Base-by-base conservation (phyloP, 2,888 invertebrate species). In the Perithous albicinctus region DNA sequence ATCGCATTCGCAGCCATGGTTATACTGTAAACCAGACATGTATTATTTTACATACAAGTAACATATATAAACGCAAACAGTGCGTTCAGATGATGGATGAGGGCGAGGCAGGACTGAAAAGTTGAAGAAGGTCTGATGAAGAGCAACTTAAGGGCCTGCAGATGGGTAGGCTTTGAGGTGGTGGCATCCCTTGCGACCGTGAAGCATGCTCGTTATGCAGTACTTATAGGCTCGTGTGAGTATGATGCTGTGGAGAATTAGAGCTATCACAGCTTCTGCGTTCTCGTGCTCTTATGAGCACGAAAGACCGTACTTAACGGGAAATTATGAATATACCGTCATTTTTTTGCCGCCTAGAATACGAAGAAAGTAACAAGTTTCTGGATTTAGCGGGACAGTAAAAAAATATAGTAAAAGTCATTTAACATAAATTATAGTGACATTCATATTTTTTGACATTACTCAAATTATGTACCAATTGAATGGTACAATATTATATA, bases 171-270 rank as follows among this genome's bases (percentile, higher is more conserved):
- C 41, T 51, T 29, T 26, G 64, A 32, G 54, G 63, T 41, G 46
- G 26, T 26, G 38, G 51, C 38, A 10, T 43, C 29, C n/a, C 8
- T 10, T 38, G 18, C 18, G 54, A n/a, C 15, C 18, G 26, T 41
- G 15, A 51, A 54, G 41, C 23, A 64, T 26, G 26, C 64, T 74
- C 74, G 64, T 74, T 74, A 74, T 51, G 48, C 63, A 74, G 64
- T 29, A 51, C 64, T 74, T 54, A 38, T 29, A 29, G 54, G 54
- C 69, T 69, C 15, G 35, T 23, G n/a, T 15, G 51, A 54, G 32
- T 18, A 18, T 23, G 18, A 18, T 48, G 32, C 12, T 32, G 10
- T 38, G 18, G 29, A 32, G 35, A 51, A 48, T 67, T 67, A 29
- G 20, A 18, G 18, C 66, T 67, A 20, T 67, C 18, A 38, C 12